Evolutionary conservation across 2,888 invertebrate species (phyloP), one percentile per base, ranked within the genome.

Genomic region (Stratiomys singularior): DNA sequence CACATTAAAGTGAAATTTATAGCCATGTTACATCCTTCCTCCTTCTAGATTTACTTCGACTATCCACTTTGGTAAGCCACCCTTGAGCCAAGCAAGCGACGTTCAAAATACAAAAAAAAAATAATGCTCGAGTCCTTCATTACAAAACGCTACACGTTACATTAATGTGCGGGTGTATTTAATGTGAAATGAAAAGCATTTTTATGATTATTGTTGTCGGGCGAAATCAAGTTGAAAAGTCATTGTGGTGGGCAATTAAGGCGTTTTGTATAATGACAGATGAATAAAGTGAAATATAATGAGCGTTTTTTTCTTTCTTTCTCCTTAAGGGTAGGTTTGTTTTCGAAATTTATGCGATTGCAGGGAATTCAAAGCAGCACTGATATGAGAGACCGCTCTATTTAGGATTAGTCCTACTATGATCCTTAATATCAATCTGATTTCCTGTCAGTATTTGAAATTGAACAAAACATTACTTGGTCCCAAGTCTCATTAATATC

Each of bases 1-100:
- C 79, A 79, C 84, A 84, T 84, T 84, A 84, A 83, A 76, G 81
- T 79, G 81, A 83, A 83, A 84, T 84, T 84, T 84, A 84, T 84
- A 81, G 83, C 82, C 80, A 58, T 60, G 25, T 27, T 44, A 69
- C 28, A 28, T 37, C 66, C 66, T 28, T 28, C 66, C 66, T 37
- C 37, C 37, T 37, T 37, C 37, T 37, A 37, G 37, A 37, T 37
- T 37, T 37, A 37, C 37, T 37, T 9, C 37, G 3, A 13, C 15
- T 13, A 27, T 1, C 63, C 15, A 52, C 15, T 4, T 13, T 52
- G 52, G 18, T 52, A n/a, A 13, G 18, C 52, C 52, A 52, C 18
- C 37, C 18, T 52, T 52, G 52, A 52, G 18, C 52, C 15, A 18
- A 52, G 13, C 13, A 13, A 52, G 52, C 4, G 52, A 52, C 52